These are phyloP conservation scores for Oppia nitens DNA, from an alignment of 1,140 invertebrate species.

Conservation along the genomic window DNA sequence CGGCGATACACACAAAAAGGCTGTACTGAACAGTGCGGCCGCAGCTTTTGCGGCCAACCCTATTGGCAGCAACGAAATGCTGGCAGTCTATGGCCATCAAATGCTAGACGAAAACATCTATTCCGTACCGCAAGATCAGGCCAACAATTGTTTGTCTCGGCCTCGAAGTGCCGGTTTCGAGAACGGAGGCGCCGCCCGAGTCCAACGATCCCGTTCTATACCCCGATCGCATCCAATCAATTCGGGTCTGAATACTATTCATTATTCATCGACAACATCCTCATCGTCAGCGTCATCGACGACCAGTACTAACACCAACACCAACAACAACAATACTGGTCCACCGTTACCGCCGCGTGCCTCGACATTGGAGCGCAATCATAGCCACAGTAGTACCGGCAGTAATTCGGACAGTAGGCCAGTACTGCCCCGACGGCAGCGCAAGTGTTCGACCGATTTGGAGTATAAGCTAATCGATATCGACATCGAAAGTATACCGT, in stretches of 20 bases:
- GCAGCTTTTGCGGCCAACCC: background rate
- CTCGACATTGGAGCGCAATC: background rate
- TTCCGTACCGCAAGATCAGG: constrained; percentile 7
- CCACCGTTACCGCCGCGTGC: background rate
- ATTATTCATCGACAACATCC: no score
- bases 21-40: background rate
- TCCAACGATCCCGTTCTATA: constrained; percentile 9
- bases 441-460: background rate
- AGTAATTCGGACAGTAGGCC: no score
- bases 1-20: background rate
- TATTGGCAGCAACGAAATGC: background rate
- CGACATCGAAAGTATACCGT: background rate
- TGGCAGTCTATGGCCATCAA: background rate
- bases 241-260: no score
- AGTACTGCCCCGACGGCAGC: background rate
- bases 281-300: no score
- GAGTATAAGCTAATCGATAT: background rate
- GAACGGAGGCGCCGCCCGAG: background rate
- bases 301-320: background rate
- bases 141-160: background rate
- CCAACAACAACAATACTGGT: background rate
- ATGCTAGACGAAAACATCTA: constrained; percentile 1
- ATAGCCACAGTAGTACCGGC: background rate
- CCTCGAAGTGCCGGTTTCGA: background rate
- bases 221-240: constrained; percentile 1